Base-by-base conservation (phyloP, 2,113 vertebrate genomes). In the Raphicerus campestris region DNA sequence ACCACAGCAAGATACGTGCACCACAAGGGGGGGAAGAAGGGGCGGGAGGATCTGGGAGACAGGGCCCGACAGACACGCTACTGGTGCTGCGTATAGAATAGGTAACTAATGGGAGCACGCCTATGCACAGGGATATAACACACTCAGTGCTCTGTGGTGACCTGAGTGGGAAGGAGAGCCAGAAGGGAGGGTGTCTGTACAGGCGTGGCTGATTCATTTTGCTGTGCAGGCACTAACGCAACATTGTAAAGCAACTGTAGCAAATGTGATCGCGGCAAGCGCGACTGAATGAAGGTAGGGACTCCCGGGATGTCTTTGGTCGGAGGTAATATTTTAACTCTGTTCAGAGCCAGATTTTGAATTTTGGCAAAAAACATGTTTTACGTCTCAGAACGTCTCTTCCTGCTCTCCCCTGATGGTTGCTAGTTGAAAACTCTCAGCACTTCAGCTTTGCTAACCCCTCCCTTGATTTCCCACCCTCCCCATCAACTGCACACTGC, bases 281-380 rank as follows among this genome's bases (percentile, higher is more conserved):
- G 1, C 0, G 1, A 20, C 4, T 56, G 53, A 55, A 47, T 4
- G 6, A 51, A 58, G 80, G 47, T 56, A 0, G 26, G 32, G 39
- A 6, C 19, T 35, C 35, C 5, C 0, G 1, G 63, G 60, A 15
- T 15, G 28, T 28, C 35, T 66, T 55, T 61, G 78, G 42, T 28
- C 6, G 1, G 49, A 88, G 42, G 45, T 10, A 78, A 39, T 16
- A 32, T 63, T 70, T 94, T 28, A 82, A 55, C 10, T 51, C 78
- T 83, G 17, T 47, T 51, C 10, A 1, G 88, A 96, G 73, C 35
- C 87, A 86, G 39, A 89, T 95, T 96, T 60, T 78, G 35, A 42
- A 28, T 82, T 81, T 87, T 89, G 66, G 42, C 22, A 32, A 58
- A 58, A 88, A 92, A 73, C 9, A 15, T 0, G 2, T 47, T 96